Evolutionary conservation across 2,113 vertebrate species (phyloP), one percentile per base, ranked within the genome.

Genomic region (Pantherophis guttatus): DNA sequence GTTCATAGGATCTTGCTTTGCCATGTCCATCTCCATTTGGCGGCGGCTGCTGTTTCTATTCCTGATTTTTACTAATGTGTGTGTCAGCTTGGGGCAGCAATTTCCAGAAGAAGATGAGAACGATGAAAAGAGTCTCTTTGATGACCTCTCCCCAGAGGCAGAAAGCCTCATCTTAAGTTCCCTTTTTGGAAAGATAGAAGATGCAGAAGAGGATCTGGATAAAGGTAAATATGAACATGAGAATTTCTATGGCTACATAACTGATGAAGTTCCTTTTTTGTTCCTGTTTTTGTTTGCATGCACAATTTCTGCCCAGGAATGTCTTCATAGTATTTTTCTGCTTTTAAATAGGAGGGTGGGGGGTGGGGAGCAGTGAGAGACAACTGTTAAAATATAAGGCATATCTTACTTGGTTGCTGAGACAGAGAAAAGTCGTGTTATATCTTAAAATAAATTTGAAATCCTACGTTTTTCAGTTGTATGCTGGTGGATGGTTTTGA

Each of bases 81-180:
- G 96, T 65, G 95, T 96, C 94, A 97, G 48, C 0, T 94, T 86
- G 21, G 97, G 96, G 93, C 98, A 98, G 75, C 94, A 93, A 24
- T 94, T 97, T 93, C 95, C 96, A 65, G 97, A 96, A 0, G 97
- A 95, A 89, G 96, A 95, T 0, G 97, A 97, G 21, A 97, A 96
- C 12, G 94, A 87, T 62, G 96, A 97, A 93, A 95, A 93, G 39
- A 96, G 90, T 59, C 95, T 95, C 62, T 95, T 98, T 70, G 97
- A 97, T 87, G 97, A 98, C 93, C 97, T 98, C 21, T 95, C 98
- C 48, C 97, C 98, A 96, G 97, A 96, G 96, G 97, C 98, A 5
- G 97, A 98, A 92, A 98, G 93, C 54, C 95, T 98, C 24, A 93
- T 98, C 91, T 91, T 99, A 54, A 97, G 96, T 12, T 98, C 98